Base-by-base conservation (phyloP, 2,888 invertebrate genomes). In the Cancer borealis region DNA sequence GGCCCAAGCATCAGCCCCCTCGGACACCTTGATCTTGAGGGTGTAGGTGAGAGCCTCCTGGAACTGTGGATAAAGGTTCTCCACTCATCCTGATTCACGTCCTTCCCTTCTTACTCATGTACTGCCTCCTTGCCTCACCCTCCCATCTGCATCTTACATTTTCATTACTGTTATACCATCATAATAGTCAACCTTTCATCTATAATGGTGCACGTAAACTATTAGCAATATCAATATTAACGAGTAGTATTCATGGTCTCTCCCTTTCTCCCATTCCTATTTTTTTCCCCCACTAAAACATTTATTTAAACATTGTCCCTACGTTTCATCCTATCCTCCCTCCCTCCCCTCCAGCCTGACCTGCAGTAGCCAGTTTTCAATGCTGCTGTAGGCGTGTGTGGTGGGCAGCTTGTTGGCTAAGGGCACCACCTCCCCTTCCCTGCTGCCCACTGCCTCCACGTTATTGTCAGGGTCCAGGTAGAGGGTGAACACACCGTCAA, bases 361-460 rank as follows among this genome's bases (percentile, higher is more conserved):
- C 96, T 96, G 96, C 46, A 97, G 96, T 96, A 98, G 97, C 98
- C 98, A 98, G 96, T 97, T 97, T 96, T 98, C 98, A 12, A 98
- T 98, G 96, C 98, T 98, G n/a, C 98, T 97, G 0, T 96, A 96
- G 0, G 98, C 98, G 96, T 98, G 91, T 3, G 89, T 14, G 12
- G 95, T 92, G 14, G 95, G 97, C 96, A 98, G 97, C 39, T 97
- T 96, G 95, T 98, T 97, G 92, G 97, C 97, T 45, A 98, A 97
- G 0, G 97, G 97, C 0, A 98, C 98, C 84, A 97, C 97, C 96
- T 98, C 98, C 0, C 98, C 98, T 96, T 98, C 98, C 14, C 97
- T 97, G 0, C 98, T 98, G 96, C 97, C 98, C 98, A 98, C 98
- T 96, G 97, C 97, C 0, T 97, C 97, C 96, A 98, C 98, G 96